Base-by-base conservation (phyloP, 2,888 invertebrate genomes). In the Spialia ferax region DNA sequence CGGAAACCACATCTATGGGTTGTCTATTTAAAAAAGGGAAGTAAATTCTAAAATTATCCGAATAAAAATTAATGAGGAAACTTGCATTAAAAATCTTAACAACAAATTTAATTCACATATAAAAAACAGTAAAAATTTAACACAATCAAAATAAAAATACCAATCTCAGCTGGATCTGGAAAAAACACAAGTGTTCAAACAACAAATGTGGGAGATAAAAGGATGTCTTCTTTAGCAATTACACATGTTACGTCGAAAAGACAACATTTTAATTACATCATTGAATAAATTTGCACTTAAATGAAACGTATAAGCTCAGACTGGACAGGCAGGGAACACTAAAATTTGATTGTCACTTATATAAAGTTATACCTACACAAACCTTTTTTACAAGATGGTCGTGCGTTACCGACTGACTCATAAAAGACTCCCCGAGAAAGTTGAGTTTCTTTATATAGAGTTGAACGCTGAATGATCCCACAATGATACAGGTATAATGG, bases 391-490 rank as follows among this genome's bases (percentile, higher is more conserved):
- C n/a, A 48, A 48, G 48, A 48, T 52, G 55, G 68, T 54, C 63
- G 59, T 66, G 45, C 55, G 63, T 68, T 55, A 66, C 69, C 63
- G 69, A 63, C 62, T 65, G 70, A 61, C 61, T 65, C 70, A 60
- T 73, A 70, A 74, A 73, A 69, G 32, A 73, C 71, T 73, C 72
- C 73, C 72, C 63, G 73, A 65, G 70, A 71, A 73, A 74, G 69
- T 70, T 71, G 66, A 73, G 71, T 69, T n/a, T 35, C 69, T 72
- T 72, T 74, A 52, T 22, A 45, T 45, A 45, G 50, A 22, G 50
- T 50, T 50, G 13, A 23, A 50, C 15, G 20, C 13, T 50, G 22
- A 50, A 50, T 50, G 50, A 22, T 22, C 13, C 22, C 23, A 45
- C 45, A 45, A 8, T 77, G 76, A 76, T 72, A 70, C 71, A 71